Percentiles rank a stretch among this genome's conserved stretches.
These are phyloP conservation scores for Asarcornis scutulata DNA, from an alignment of 2,113 vertebrate species.

Conservation along the genomic window DNA sequence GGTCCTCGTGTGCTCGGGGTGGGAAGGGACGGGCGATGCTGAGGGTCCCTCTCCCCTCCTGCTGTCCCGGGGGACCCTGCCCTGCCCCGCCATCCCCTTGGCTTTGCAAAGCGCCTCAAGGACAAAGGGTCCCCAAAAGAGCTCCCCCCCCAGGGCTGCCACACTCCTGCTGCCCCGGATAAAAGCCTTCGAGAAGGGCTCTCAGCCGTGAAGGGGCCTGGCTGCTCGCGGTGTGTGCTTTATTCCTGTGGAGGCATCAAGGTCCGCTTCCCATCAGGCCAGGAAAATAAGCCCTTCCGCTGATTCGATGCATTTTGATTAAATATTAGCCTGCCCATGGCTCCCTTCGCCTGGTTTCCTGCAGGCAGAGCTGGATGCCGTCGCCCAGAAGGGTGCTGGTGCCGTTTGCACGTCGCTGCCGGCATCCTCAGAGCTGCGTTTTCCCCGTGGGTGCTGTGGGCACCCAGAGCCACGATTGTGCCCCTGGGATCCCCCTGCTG, in stretches of 20 bases:
- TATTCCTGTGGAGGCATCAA: not conserved
- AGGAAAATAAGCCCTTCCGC: not conserved
- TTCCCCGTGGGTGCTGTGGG: fast-evolving
- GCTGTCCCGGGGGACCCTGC: too few species aligned
- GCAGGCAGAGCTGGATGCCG: fast-evolving
- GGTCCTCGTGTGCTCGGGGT: too few species aligned
- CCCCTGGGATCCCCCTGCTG: not conserved
- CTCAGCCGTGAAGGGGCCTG: not conserved
- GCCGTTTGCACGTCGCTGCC: fast-evolving
- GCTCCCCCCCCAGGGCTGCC: too few species aligned
- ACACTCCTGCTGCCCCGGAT: too few species aligned
- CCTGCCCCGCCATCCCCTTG: too few species aligned
- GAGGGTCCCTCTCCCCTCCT: too few species aligned
- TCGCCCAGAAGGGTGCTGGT: not conserved
- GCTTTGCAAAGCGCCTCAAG: too few species aligned
- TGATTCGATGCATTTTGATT: not conserved
- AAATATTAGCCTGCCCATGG: not conserved
- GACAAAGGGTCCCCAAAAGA: too few species aligned
- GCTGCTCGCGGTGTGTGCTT: not conserved
- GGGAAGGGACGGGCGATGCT: too few species aligned
- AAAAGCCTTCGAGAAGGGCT: not conserved
- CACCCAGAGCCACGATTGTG: not conserved
- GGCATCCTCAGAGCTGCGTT: fast-evolving
- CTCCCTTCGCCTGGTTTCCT: not conserved
- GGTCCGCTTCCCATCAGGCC: not conserved